A percentile compares a stretch with the other conserved stretches of the same genome.
These are phyloP conservation scores for Chionis minor DNA, from an alignment of 2,113 vertebrate species.

Conservation along the genomic window DNA sequence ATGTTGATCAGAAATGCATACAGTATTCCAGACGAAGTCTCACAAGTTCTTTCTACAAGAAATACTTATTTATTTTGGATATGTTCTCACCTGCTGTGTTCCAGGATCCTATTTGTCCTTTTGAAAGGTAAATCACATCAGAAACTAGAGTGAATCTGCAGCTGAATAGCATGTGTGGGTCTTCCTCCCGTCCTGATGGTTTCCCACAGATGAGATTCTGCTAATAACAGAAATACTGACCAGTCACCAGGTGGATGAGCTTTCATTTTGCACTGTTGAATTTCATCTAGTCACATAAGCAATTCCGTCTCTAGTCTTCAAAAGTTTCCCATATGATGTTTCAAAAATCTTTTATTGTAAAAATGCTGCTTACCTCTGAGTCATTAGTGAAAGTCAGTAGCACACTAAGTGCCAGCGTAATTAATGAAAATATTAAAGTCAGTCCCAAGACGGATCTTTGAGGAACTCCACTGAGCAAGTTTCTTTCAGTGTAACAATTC, in stretches of 20 bases:
- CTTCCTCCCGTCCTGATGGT: neutral
- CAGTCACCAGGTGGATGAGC: neutral
- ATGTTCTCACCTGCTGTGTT: neutral
- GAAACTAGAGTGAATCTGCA: neutral
- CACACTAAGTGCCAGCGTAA: neutral
- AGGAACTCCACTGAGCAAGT: neutral
- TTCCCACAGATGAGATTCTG: neutral
- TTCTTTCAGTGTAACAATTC: neutral
- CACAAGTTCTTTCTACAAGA: neutral
- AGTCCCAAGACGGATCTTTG: neutral
- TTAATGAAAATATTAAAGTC: neutral
- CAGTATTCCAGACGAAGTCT: neutral
- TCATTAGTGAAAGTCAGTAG: neutral
- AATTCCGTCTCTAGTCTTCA: neutral
- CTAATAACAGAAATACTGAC: neutral
- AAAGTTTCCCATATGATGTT: neutral
- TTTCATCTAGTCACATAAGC: neutral
- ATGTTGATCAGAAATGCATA: neutral
- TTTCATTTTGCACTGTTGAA: neutral
- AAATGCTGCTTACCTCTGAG: neutral
- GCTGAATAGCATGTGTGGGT: neutral
- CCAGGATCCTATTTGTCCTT: neutral
- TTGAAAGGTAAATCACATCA: neutral
- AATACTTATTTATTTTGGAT: neutral
- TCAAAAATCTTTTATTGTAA: neutral